These are phyloP conservation scores for Apus apus DNA, from an alignment of 2,113 vertebrate genomes.

Conservation along the genomic window DNA sequence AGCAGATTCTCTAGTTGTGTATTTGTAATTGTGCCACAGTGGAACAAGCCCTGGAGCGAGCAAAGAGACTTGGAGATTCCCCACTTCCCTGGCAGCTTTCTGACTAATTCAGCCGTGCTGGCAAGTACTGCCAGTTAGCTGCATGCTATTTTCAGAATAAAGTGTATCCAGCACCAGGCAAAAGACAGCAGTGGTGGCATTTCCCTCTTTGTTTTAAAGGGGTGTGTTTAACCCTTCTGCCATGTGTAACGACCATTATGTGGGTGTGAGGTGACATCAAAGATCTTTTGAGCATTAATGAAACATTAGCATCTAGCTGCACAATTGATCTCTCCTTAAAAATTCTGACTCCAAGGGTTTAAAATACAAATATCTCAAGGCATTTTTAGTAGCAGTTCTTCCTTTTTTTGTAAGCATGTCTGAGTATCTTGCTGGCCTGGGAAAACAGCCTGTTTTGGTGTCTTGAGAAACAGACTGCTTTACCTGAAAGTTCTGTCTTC, in stretches of 20 bases:
- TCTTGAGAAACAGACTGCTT: neutral
- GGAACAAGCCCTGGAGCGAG: conserved; percentile 12
- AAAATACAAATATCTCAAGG: neutral
- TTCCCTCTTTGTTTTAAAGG: neutral
- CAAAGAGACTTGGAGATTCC: conserved; percentile 24
- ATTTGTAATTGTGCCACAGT: neutral
- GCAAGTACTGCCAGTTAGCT: neutral
- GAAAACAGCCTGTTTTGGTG: neutral
- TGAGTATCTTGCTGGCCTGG: neutral
- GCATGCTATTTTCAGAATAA: neutral
- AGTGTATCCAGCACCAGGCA: neutral
- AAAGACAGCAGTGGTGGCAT: neutral
- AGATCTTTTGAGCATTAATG: neutral
- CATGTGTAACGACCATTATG: neutral
- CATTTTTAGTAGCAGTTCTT: neutral
- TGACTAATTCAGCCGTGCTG: conserved; percentile 18
- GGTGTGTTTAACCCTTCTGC: conserved; percentile 21
- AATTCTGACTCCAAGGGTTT: neutral
- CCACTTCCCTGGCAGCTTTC: conserved; percentile 29
- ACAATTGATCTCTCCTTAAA: neutral
- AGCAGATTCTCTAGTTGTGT: neutral
- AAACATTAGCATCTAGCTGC: neutral
- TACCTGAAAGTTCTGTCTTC: neutral
- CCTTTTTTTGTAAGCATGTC: neutral
- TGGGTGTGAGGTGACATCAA: neutral